Evolutionary conservation across 2,113 vertebrate species (phyloP).

Genomic region (Phoenicopterus ruber): DNA sequence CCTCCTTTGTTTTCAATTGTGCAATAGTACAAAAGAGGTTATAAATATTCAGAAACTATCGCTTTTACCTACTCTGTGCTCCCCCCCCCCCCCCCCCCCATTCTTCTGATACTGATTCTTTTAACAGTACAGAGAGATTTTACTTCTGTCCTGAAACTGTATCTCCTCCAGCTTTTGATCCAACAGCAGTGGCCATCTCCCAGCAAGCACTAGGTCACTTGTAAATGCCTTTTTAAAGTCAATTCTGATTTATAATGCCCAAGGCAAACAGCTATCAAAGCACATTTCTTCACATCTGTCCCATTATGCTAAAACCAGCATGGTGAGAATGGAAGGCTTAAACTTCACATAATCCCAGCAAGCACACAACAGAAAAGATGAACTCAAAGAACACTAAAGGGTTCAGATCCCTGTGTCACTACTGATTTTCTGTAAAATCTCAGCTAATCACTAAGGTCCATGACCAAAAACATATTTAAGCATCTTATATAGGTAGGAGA

Average conservation of each 20-base stretch:
- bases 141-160: not conserved
- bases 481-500: not conserved
- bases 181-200: not conserved
- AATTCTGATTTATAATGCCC: slow-evolving; percentile 32
- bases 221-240: slow-evolving; percentile 44
- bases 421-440: slow-evolving; percentile 38
- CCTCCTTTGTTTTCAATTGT: slow-evolving; percentile 16
- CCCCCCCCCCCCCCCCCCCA: not conserved
- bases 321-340: slow-evolving; percentile 41
- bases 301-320: slow-evolving; percentile 41
- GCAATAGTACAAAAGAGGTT: not conserved
- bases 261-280: slow-evolving; percentile 47
- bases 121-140: slow-evolving; percentile 14
- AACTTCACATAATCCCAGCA: slow-evolving; percentile 28
- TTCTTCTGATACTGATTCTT: slow-evolving; percentile 14
- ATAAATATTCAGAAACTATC: slow-evolving; percentile 42
- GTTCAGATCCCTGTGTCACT: not conserved
- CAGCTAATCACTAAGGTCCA: slow-evolving; percentile 27
- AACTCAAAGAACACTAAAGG: slow-evolving; percentile 26
- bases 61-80: not conserved
- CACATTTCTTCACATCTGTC: slow-evolving; percentile 3
- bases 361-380: slow-evolving; percentile 13
- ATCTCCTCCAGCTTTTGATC: slow-evolving; percentile 40
- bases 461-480: slow-evolving; percentile 42
- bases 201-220: slow-evolving; percentile 2